phyloP scores from a whole-genome alignment of 2,797 vertebrate genomes.

The Chelon labrosus region DNA sequence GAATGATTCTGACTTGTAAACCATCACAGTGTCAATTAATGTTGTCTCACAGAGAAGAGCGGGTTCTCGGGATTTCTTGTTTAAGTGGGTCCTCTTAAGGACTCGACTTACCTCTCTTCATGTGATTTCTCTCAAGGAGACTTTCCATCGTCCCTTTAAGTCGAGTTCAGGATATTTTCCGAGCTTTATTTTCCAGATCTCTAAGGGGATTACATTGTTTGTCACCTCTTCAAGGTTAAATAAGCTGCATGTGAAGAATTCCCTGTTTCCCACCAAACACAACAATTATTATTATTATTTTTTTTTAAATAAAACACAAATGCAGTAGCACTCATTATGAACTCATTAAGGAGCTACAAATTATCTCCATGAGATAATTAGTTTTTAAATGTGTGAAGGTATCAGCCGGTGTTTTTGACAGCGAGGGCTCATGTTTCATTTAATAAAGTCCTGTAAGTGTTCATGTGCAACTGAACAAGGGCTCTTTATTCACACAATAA shows the following conservation, averaged over 20 bases:
- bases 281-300: neutral
- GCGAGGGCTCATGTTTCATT: too few relatives aligned
- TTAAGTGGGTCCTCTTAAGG: conserved; percentile 18
- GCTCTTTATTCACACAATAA: too few relatives aligned
- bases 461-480: too few relatives aligned
- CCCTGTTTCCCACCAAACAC: neutral
- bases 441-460: too few relatives aligned
- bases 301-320: neutral
- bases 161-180: conserved; percentile 33
- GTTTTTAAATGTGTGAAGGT: too few relatives aligned
- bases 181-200: conserved; percentile 49
- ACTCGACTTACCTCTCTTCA: conserved; percentile 29
- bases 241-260: conserved; percentile 5
- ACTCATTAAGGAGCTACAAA: too few relatives aligned
- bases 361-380: too few relatives aligned
- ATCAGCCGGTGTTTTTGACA: neutral
- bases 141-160: conserved; percentile 51
- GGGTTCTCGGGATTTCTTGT: neutral
- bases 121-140: conserved; percentile 47
- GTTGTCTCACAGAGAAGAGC: neutral
- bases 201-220: conserved; percentile 73
- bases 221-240: conserved; percentile 42
- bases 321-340: neutral
- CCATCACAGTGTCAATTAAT: conserved; percentile 9
- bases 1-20: neutral